phyloP scores from a whole-genome alignment of 2,888 invertebrate species.

The Orgyia antiqua region DNA sequence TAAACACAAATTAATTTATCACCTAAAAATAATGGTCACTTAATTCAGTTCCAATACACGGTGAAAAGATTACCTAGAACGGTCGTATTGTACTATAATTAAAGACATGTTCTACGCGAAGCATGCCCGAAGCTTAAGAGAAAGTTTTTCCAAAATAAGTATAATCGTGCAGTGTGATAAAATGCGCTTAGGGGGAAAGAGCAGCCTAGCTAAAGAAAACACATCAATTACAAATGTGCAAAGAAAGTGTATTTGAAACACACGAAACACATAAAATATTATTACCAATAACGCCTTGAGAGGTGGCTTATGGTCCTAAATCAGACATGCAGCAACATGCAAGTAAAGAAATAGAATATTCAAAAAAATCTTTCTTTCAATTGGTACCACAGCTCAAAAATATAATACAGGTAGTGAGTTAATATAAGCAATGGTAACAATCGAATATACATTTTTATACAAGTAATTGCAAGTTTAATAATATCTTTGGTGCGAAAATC shows the following conservation, averaged over 20 bases:
- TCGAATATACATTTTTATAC: constrained; percentile 34
- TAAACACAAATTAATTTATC: neutral
- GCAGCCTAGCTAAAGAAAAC: constrained; percentile 75
- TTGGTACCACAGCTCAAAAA: constrained; percentile 51
- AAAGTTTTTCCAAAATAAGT: constrained; percentile 69
- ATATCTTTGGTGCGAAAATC: constrained; percentile 60
- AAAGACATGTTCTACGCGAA: constrained; percentile 68
- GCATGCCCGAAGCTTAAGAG: constrained; percentile 74
- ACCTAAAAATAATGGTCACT: neutral
- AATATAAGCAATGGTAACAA: constrained; percentile 49
- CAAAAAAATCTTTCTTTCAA: constrained; percentile 37
- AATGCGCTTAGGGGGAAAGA: constrained; percentile 73
- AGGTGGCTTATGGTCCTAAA: constrained; percentile 73
- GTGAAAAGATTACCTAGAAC: neutral
- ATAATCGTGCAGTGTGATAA: constrained; percentile 76
- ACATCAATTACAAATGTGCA: constrained; percentile 75
- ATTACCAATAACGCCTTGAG: constrained; percentile 73
- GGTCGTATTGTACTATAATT: constrained; percentile 2
- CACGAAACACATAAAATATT: constrained; percentile 55
- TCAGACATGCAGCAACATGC: constrained; percentile 76
- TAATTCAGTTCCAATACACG: neutral
- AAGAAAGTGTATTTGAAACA: constrained; percentile 69
- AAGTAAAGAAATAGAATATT: constrained; percentile 63
- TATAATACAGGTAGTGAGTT: constrained; percentile 8
- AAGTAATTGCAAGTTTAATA: constrained; percentile 46